Evolutionary conservation across 1,140 invertebrate species (phyloP).

Genomic region (Dendroctonus valens): DNA sequence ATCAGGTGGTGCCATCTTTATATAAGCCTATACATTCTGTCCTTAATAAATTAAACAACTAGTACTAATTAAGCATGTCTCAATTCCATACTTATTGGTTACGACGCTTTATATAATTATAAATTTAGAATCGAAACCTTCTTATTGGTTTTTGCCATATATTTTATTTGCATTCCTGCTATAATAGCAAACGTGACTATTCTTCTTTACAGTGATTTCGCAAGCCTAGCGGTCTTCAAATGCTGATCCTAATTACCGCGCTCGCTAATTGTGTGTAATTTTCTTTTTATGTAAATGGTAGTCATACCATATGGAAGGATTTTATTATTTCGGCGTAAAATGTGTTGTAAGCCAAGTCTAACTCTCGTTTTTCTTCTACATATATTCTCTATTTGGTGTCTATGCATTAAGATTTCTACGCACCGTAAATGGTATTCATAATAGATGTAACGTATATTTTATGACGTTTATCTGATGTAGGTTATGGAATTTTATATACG

Average conservation of each 20-base stretch:
- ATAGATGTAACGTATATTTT: constrained; percentile 10
- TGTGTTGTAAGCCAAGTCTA: constrained; percentile 14
- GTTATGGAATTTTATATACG: constrained; percentile 14
- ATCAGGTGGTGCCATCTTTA: too few species aligned
- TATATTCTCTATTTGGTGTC: constrained; percentile 18
- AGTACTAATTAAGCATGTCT: too few species aligned
- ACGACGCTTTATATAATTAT: too few species aligned
- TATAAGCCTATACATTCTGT: too few species aligned
- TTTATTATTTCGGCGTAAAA: constrained; percentile 28
- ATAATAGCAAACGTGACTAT: neutral
- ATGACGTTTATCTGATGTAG: constrained; percentile 11
- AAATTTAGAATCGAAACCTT: too few species aligned
- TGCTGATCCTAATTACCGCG: constrained; percentile 11
- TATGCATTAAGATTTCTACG: constrained; percentile 27
- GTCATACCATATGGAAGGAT: constrained; percentile 21
- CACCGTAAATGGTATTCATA: constrained; percentile 23
- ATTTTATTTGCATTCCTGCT: too few species aligned
- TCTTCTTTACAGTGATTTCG: constrained; percentile 39
- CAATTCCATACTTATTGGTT: too few species aligned
- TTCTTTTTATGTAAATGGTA: constrained; percentile 28
- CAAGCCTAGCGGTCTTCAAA: constrained; percentile 16
- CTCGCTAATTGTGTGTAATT: constrained; percentile 18
- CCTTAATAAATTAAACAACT: too few species aligned
- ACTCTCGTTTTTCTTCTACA: neutral
- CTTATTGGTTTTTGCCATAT: too few species aligned